Percentiles rank a stretch among this genome's conserved stretches.
These are phyloP conservation scores for Ianthella basta DNA, from an alignment of 37 sponge, comb jelly and placozoan genomes.

Conservation along the genomic window DNA sequence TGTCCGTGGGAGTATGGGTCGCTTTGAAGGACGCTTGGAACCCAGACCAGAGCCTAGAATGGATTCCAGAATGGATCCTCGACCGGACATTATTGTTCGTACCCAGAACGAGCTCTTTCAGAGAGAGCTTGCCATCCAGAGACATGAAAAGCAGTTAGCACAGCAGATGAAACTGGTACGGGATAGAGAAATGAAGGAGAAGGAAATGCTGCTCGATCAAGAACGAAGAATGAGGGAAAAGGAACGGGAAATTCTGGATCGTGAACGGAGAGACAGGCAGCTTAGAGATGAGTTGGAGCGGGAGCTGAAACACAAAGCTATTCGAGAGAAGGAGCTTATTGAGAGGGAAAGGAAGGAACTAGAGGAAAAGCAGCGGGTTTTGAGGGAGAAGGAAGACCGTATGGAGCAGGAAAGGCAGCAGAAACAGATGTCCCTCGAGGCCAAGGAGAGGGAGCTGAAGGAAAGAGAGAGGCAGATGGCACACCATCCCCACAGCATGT, in stretches of 20 bases:
- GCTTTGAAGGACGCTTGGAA: slow-evolving; percentile 26
- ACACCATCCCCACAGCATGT: neutral
- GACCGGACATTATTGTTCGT: slow-evolving; percentile 17
- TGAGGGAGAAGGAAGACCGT: slow-evolving; percentile 46
- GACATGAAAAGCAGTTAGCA: slow-evolving; percentile 33
- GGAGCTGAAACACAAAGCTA: slow-evolving; percentile 45
- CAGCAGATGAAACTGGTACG: slow-evolving; percentile 20
- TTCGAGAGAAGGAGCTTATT: slow-evolving; percentile 48
- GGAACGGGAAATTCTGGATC: slow-evolving; percentile 57
- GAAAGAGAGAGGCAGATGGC: slow-evolving; percentile 40
- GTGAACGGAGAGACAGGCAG: slow-evolving; percentile 52
- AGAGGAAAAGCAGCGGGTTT: slow-evolving; percentile 39
- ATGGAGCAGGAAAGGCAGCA: neutral
- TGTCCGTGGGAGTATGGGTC: neutral
- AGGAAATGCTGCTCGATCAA: slow-evolving; percentile 46
- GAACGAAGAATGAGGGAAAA: slow-evolving; percentile 58
- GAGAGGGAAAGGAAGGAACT: slow-evolving; percentile 47
- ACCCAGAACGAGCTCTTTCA: slow-evolving; percentile 17
- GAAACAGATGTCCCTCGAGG: neutral
- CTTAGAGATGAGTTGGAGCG: slow-evolving; percentile 51
- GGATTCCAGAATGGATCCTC: neutral
- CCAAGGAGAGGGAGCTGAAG: slow-evolving; percentile 40
- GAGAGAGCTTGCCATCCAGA: slow-evolving; percentile 15
- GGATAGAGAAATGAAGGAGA: slow-evolving; percentile 60
- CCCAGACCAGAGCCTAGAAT: neutral